phyloP scores from a whole-genome alignment of 64 coral and sea anemone species.

The Hydrozoanthus tunicans region DNA sequence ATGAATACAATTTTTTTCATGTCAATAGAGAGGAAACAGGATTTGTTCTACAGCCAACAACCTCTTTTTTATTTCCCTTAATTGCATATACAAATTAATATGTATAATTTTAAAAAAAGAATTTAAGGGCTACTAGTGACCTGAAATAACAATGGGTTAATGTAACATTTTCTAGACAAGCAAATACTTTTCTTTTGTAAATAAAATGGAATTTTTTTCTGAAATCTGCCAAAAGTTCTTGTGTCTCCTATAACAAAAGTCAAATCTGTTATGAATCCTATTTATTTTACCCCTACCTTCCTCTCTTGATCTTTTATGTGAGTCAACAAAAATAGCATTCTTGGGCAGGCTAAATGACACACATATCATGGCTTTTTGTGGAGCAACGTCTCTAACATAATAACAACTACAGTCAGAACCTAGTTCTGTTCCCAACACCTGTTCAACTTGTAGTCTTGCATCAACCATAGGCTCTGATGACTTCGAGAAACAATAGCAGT shows the following conservation, averaged over 20 bases:
- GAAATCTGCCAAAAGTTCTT: neutral
- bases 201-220: neutral
- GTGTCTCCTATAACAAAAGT: neutral
- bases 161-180: no score
- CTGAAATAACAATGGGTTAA: no score
- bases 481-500: constrained; percentile 98
- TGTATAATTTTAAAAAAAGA: no score
- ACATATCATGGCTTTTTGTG: constrained; percentile 97
- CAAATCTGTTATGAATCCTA: neutral
- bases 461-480: constrained; percentile 58
- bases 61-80: no score
- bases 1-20: no score
- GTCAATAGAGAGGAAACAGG: no score
- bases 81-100: no score
- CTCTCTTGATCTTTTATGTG: constrained; percentile 44
- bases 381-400: constrained; percentile 91
- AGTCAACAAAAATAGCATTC: constrained; percentile 56
- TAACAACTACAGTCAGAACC: constrained; percentile 49
- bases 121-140: no score
- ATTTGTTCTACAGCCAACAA: no score
- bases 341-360: constrained; percentile 86
- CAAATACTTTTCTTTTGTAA: no score
- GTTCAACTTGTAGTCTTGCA: constrained; percentile 75
- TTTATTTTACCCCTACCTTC: constrained; percentile 14
- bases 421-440: constrained; percentile 49